Conservation (phyloP, 2,797 vertebrate species). For the Mycteria americana region DNA sequence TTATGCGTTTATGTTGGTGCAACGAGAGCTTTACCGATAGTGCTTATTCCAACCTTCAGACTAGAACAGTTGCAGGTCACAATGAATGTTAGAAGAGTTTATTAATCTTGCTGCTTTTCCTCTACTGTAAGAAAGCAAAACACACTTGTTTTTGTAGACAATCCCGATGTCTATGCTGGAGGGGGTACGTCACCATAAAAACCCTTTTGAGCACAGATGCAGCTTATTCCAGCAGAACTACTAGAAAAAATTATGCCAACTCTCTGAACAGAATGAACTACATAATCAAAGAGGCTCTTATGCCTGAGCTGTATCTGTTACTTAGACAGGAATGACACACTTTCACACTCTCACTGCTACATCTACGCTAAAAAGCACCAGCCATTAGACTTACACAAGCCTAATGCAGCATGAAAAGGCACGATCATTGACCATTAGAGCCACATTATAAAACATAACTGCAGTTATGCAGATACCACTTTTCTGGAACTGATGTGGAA, state of each 20-base stretch:
- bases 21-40: background rate
- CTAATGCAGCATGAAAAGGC: background rate
- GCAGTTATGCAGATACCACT: background rate
- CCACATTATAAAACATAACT: background rate
- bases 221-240: background rate
- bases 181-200: rapidly evolving
- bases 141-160: background rate
- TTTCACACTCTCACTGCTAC: background rate
- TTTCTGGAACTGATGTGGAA: background rate
- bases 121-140: background rate
- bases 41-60: background rate
- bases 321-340: background rate
- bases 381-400: background rate
- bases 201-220: background rate
- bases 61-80: background rate
- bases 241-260: background rate
- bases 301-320: background rate
- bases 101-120: background rate
- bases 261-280: background rate
- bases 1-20: background rate
- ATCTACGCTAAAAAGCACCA: background rate
- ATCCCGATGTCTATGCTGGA: background rate
- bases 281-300: background rate
- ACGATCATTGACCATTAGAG: background rate
- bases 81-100: background rate